Evolutionary conservation across 2,113 vertebrate genomes (phyloP).

Genomic region (Monarcha castaneiventris): DNA sequence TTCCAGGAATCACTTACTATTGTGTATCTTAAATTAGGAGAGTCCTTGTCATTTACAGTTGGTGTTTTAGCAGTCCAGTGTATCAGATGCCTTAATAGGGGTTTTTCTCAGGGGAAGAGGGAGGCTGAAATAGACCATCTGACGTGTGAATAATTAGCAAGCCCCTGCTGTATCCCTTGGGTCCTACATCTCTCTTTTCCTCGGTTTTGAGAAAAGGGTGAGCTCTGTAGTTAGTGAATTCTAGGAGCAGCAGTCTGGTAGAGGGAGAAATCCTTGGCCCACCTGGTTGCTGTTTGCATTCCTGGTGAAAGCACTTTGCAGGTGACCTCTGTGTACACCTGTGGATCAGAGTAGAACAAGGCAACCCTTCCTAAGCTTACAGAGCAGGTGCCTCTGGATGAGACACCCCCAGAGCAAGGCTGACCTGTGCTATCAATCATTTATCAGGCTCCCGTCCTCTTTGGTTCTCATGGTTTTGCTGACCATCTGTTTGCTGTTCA

Average conservation of each 20-base stretch:
- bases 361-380: background rate
- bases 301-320: background rate
- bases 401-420: background rate
- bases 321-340: background rate
- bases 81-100: background rate
- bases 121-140: background rate
- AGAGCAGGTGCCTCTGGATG: background rate
- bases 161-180: background rate
- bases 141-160: background rate
- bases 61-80: background rate
- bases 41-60: background rate
- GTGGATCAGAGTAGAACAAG: background rate
- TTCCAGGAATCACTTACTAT: background rate
- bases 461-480: background rate
- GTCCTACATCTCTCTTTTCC: background rate
- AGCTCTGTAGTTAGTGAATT: background rate
- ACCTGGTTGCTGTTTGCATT: background rate
- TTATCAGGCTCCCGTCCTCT: background rate
- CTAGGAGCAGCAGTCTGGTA: background rate
- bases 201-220: background rate
- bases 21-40: background rate
- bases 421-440: background rate
- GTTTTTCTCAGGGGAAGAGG: background rate
- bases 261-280: background rate
- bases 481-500: constrained; percentile 20